phyloP scores from a whole-genome alignment of 2,113 vertebrate species.

The Sinocyclocheilus rhinocerous region DNA sequence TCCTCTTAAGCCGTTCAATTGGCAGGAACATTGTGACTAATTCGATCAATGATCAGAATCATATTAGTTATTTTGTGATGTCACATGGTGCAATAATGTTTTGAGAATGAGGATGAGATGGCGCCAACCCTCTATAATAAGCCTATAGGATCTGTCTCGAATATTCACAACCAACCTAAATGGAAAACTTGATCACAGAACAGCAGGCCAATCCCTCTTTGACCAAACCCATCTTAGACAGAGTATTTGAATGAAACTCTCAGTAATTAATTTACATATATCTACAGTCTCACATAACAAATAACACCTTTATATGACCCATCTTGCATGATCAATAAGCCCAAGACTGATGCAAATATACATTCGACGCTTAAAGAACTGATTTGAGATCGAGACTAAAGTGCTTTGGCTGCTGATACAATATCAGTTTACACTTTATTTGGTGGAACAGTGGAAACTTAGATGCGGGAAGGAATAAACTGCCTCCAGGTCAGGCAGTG shows the following conservation, averaged over 20 bases:
- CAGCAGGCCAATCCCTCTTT: neutral
- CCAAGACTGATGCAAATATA: slow-evolving; percentile 20
- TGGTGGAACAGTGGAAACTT: slow-evolving; percentile 35
- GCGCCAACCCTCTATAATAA: slow-evolving; percentile 17
- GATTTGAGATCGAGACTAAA: slow-evolving; percentile 23
- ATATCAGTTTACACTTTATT: slow-evolving; percentile 40
- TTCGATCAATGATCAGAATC: slow-evolving; percentile 21
- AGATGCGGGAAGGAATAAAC: slow-evolving; percentile 42
- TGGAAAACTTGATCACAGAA: slow-evolving; percentile 18
- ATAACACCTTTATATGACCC: slow-evolving; percentile 36
- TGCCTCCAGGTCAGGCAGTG: slow-evolving; percentile 30
- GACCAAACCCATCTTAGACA: neutral
- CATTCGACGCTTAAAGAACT: slow-evolving; percentile 24
- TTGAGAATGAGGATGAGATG: slow-evolving; percentile 13
- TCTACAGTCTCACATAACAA: slow-evolving; percentile 30
- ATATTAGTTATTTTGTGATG: slow-evolving; percentile 25
- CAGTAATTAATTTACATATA: slow-evolving; percentile 32
- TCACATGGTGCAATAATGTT: slow-evolving; percentile 18
- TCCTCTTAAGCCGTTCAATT: slow-evolving; percentile 23
- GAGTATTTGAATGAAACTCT: slow-evolving; percentile 3
- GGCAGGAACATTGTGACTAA: slow-evolving; percentile 21
- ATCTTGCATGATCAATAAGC: slow-evolving; percentile 28
- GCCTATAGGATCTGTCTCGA: slow-evolving; percentile 10
- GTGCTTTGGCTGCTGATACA: slow-evolving; percentile 20
- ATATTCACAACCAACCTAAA: slow-evolving; percentile 8